These are phyloP conservation scores for Macropis europaea DNA, from an alignment of 2,888 invertebrate genomes.

Conservation along the genomic window DNA sequence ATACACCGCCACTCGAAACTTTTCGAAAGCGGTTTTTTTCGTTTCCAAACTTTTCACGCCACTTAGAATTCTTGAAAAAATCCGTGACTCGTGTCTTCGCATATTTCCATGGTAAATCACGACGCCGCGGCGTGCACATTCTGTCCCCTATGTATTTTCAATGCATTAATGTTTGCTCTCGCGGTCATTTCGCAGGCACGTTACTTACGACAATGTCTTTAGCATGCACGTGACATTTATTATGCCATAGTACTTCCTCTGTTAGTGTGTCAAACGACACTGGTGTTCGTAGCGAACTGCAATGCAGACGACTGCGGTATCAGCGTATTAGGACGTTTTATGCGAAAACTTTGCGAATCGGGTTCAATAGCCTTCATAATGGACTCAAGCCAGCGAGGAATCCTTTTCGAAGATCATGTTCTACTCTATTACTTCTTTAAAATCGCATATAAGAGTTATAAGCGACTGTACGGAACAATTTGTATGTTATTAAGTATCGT, in stretches of 20 bases:
- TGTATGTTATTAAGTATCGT: too few relatives aligned
- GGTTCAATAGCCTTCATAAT: neutral
- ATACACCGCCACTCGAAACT: too few relatives aligned
- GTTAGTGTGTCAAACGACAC: slow-evolving; percentile 39
- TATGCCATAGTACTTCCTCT: slow-evolving; percentile 34
- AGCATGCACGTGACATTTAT: slow-evolving; percentile 53
- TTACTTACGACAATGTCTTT: slow-evolving; percentile 16
- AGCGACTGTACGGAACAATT: too few relatives aligned
- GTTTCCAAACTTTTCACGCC: too few relatives aligned
- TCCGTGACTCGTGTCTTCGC: neutral
- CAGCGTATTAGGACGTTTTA: neutral
- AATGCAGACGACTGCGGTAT: slow-evolving; percentile 51
- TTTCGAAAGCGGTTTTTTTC: too few relatives aligned
- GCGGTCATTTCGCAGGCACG: slow-evolving; percentile 37
- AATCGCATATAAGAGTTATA: too few relatives aligned
- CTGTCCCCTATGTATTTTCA: neutral
- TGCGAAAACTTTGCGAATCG: slow-evolving; percentile 7
- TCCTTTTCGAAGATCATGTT: too few relatives aligned
- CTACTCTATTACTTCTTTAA: too few relatives aligned
- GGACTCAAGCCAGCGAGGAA: neutral
- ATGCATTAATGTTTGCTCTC: slow-evolving; percentile 14
- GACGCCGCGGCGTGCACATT: neutral
- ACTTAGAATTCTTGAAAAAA: neutral
- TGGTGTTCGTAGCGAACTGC: slow-evolving; percentile 33
- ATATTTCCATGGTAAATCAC: slow-evolving; percentile 1